Conservation (phyloP, 2,113 vertebrate species). For the Notiomystis cincta region DNA sequence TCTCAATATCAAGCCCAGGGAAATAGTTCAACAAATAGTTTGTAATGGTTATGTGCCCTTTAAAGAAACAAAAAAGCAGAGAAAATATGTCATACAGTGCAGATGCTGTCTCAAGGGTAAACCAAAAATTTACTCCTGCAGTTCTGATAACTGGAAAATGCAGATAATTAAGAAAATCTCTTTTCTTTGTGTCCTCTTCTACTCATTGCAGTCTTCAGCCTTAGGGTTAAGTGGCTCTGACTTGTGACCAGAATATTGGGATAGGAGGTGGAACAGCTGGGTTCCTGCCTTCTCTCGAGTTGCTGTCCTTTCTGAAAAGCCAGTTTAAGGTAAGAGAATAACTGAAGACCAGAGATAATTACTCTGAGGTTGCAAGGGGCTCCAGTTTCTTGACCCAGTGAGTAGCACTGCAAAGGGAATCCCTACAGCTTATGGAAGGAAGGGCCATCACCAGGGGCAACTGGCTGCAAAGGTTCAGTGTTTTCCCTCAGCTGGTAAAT, state of each 20-base stretch:
- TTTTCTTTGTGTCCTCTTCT: background rate
- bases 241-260: background rate
- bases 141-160: background rate
- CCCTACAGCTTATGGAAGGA: background rate
- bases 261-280: background rate
- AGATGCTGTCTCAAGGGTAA: background rate
- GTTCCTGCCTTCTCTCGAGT: background rate
- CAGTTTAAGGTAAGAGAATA: background rate
- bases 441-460: background rate
- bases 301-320: background rate
- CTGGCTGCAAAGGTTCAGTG: background rate
- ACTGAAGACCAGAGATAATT: background rate
- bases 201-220: background rate
- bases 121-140: background rate
- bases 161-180: background rate
- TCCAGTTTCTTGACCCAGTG: background rate
- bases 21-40: conserved; percentile 95
- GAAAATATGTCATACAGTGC: background rate
- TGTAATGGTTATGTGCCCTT: conserved; percentile 91
- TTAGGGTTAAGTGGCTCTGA: background rate
- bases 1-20: conserved; percentile 87
- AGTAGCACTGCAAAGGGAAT: background rate
- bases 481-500: background rate
- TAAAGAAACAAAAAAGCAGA: conserved; percentile 10
- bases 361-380: background rate